Percentiles rank a stretch among this genome's conserved stretches.
phyloP scores from a whole-genome alignment of 1,140 invertebrate species.

The Diabrotica virgifera region DNA sequence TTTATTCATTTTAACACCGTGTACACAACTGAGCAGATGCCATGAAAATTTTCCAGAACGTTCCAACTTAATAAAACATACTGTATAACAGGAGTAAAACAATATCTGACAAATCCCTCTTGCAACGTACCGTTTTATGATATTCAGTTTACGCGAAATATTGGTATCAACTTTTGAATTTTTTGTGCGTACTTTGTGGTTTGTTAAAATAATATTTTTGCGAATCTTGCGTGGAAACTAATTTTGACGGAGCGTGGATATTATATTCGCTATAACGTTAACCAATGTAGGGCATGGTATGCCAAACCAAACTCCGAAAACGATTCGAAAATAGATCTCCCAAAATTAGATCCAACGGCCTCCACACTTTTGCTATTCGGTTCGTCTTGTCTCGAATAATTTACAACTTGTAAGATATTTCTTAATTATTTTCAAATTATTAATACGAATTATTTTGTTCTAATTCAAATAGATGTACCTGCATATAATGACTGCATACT shows the following conservation, averaged over 20 bases:
- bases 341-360: conserved; percentile 23
- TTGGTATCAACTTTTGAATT: not conserved
- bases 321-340: conserved; percentile 17
- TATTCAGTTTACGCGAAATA: not conserved
- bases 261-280: conserved; percentile 15
- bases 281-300: conserved; percentile 21
- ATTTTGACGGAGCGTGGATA: conserved; percentile 8
- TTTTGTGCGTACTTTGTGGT: not conserved
- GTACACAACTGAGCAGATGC: no score
- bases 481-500: no score
- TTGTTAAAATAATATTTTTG: no score
- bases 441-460: no score
- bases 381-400: not conserved
- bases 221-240: not conserved
- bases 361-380: conserved; percentile 2
- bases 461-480: no score
- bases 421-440: no score
- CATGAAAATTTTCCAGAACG: no score
- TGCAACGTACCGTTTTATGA: not conserved
- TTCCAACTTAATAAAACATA: not conserved
- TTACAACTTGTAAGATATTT: not conserved
- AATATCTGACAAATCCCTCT: not conserved
- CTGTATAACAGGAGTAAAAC: not conserved
- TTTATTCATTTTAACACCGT: no score
- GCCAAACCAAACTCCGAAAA: conserved; percentile 12